Base-by-base conservation (phyloP, 2,888 invertebrate genomes). In the Apamea epomidion region DNA sequence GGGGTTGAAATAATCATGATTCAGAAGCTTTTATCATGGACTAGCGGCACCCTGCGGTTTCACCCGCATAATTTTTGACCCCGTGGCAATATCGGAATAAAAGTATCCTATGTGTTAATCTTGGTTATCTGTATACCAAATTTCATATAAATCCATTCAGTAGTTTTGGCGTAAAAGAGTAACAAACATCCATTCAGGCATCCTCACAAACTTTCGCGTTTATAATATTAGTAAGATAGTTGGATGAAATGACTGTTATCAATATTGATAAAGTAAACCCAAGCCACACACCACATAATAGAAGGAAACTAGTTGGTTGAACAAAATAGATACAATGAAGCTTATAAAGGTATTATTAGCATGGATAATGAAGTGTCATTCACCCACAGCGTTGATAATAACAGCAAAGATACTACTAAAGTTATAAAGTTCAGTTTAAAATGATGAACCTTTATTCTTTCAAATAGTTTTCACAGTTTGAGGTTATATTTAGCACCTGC, bases 281-380 rank as follows among this genome's bases (percentile, higher is more conserved):
- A 29, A 8, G 6, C 14, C 8, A 6, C 37, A 37, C 37, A 45
- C 42, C 45, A 25, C 37, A 4, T 37, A 16, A 1, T 37, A 71
- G 3, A 51, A 37, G 25, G 25, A n/a, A 58, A 21, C 14, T 37
- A 37, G 12, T 78, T 45, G 4, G 0, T 37, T 48, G 21, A 48
- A 7, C 25, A 58, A 37, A 80, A 14, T 37, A 48, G 37, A 25
- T 29, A 54, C 16, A 37, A n/a, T 68, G 14, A 32, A 62, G 54
- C 51, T 74, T 51, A 6, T 71, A 51, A 8, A 2, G n/a, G n/a
- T 7, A 14, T 51, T 51, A 64, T 42, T 25, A 64, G 37, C 18
- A 67, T 42, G 6, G 48, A 32, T 81, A 74, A 70, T 51, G 54
- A 73, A 51, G 21, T 54, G 62, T 3, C 60, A 62, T 64, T 76